Evolutionary conservation across 2,888 invertebrate species (phyloP).

Genomic region (Ernsta delagoae): DNA sequence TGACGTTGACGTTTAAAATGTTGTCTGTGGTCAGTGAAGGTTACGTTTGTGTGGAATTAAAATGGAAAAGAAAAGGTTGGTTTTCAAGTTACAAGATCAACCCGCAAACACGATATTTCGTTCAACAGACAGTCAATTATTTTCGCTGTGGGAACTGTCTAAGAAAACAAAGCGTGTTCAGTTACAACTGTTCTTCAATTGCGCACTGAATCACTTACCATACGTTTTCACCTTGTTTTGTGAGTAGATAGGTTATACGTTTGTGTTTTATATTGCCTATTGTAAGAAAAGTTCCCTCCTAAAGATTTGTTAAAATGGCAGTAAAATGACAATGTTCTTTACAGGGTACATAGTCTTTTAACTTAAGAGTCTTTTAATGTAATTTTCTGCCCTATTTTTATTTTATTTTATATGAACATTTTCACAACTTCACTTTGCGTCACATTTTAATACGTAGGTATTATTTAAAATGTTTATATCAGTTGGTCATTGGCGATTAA

Average conservation of each 20-base stretch:
- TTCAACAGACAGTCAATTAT: slow-evolving; percentile 78
- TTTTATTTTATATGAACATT: too few species aligned
- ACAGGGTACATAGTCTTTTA: too few species aligned
- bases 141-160: slow-evolving; percentile 80
- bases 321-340: too few species aligned
- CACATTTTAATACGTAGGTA: too few species aligned
- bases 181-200: slow-evolving; percentile 75
- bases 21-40: slow-evolving; percentile 23
- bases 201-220: slow-evolving; percentile 57
- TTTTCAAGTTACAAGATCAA: slow-evolving; percentile 58
- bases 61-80: slow-evolving; percentile 27
- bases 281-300: too few species aligned
- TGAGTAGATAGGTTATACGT: not conserved
- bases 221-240: slow-evolving; percentile 46
- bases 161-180: slow-evolving; percentile 79
- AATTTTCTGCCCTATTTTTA: too few species aligned
- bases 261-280: too few species aligned
- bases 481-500: too few species aligned
- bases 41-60: not conserved
- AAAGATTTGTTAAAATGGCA: too few species aligned
- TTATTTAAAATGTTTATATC: too few species aligned
- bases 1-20: slow-evolving; percentile 11
- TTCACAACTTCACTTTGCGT: too few species aligned
- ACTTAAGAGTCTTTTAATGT: too few species aligned
- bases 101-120: slow-evolving; percentile 74